phyloP scores from a whole-genome alignment of 2,113 vertebrate genomes.

The Willisornis vidua region DNA sequence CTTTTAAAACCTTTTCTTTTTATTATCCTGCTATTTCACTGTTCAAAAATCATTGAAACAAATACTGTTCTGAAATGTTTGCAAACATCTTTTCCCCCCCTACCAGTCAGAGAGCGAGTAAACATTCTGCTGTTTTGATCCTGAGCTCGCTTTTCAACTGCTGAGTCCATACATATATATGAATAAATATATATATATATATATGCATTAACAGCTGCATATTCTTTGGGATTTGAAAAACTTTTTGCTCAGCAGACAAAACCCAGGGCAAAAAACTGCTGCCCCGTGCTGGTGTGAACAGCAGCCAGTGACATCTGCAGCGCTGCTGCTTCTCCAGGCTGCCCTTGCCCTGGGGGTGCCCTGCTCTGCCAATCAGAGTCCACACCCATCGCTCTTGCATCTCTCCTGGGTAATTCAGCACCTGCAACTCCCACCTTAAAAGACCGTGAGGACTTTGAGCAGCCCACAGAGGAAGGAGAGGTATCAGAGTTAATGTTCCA shows the following conservation, averaged over 20 bases:
- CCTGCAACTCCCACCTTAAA: slow-evolving; percentile 12
- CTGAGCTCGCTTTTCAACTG: background rate
- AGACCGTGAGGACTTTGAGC: background rate
- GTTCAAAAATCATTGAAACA: background rate
- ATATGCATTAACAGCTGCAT: background rate
- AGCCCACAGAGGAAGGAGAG: background rate
- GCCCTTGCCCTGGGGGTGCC: background rate
- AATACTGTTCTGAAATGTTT: background rate
- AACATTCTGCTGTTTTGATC: background rate
- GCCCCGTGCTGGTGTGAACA: rapidly evolving
- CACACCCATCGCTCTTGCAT: background rate
- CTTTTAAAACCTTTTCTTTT: background rate
- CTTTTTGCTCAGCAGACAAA: background rate
- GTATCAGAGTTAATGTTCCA: background rate
- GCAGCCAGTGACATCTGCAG: background rate
- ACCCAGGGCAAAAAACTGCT: background rate
- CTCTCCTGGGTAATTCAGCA: background rate
- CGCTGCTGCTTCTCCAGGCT: background rate
- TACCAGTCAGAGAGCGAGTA: background rate
- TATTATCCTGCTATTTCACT: background rate
- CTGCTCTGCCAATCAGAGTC: background rate
- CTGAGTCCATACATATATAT: background rate
- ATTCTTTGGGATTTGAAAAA: background rate
- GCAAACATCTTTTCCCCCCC: background rate
- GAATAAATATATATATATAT: background rate